Percentiles rank a stretch among this genome's conserved stretches.
Conservation (phyloP, 1,140 invertebrate genomes). For the Bicyclus anynana region DNA sequence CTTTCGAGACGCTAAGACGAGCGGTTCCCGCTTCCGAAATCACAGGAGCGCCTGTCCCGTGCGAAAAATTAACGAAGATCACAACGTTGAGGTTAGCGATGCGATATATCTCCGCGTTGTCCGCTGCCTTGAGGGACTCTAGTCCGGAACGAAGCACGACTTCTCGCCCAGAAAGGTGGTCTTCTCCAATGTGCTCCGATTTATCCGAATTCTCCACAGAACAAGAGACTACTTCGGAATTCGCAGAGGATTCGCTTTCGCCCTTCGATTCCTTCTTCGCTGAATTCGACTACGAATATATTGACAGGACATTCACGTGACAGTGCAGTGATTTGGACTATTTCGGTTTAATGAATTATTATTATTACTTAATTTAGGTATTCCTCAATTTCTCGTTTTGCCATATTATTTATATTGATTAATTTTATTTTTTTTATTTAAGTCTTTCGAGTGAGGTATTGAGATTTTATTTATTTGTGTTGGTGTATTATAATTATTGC, state of each 20-base stretch:
- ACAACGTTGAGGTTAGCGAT: slow-evolving; percentile 91
- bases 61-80: slow-evolving; percentile 92
- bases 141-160: slow-evolving; percentile 33
- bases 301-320: slow-evolving; percentile 71
- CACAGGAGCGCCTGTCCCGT: slow-evolving; percentile 70
- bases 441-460: slow-evolving; percentile 55
- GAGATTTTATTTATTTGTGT: slow-evolving; percentile 64
- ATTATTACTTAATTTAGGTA: slow-evolving; percentile 38
- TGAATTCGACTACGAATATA: slow-evolving; percentile 70
- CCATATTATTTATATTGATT: slow-evolving; percentile 69
- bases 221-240: slow-evolving; percentile 57
- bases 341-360: slow-evolving; percentile 25
- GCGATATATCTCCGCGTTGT: slow-evolving; percentile 88
- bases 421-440: slow-evolving; percentile 42
- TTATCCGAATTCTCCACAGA: slow-evolving; percentile 64
- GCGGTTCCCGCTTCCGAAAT: slow-evolving; percentile 83
- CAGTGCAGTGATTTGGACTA: slow-evolving; percentile 49
- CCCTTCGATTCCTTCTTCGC: slow-evolving; percentile 74
- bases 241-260: slow-evolving; percentile 69
- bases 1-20: slow-evolving; percentile 87
- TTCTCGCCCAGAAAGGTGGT: slow-evolving; percentile 50
- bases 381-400: slow-evolving; percentile 48
- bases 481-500: slow-evolving; percentile 28
- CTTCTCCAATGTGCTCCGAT: slow-evolving; percentile 67
- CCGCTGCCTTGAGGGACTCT: slow-evolving; percentile 55